Percentiles rank a stretch among this genome's conserved stretches.
Conservation (phyloP, 2,113 vertebrate genomes). For the Gymnorhina tibicen region DNA sequence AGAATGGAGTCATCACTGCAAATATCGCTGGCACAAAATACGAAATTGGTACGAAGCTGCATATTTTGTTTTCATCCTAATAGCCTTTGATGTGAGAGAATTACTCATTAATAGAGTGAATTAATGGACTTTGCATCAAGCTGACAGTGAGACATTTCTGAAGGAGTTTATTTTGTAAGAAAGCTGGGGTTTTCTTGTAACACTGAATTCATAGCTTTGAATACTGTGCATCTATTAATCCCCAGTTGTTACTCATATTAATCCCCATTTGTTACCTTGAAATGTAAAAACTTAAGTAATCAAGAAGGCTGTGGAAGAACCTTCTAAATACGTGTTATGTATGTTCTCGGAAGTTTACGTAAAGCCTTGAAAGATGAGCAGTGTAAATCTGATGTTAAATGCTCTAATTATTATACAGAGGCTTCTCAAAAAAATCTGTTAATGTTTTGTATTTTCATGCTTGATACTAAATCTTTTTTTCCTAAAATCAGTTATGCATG, state of each 20-base stretch:
- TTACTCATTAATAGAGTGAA: neutral
- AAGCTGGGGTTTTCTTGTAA: neutral
- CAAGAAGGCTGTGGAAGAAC: neutral
- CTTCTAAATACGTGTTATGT: neutral
- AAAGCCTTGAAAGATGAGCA: neutral
- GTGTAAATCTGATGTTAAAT: neutral
- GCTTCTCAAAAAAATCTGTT: neutral
- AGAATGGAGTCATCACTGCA: constrained; percentile 87
- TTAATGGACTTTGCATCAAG: neutral
- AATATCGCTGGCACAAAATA: constrained; percentile 95
- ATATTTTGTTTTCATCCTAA: neutral
- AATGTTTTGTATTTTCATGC: neutral
- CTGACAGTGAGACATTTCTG: neutral
- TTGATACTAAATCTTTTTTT: neutral
- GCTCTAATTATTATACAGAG: neutral
- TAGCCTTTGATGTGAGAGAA: neutral
- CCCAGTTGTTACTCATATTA: neutral
- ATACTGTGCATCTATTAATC: neutral
- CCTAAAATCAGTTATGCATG: neutral
- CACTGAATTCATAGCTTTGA: neutral
- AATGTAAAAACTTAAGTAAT: neutral
- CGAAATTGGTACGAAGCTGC: constrained; percentile 87
- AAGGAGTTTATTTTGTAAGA: neutral
- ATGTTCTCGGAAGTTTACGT: neutral
- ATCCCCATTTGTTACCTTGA: neutral